These are phyloP conservation scores for Hydrozoanthus gracilis DNA, from an alignment of 92 coral and sea anemone genomes.

Conservation along the genomic window DNA sequence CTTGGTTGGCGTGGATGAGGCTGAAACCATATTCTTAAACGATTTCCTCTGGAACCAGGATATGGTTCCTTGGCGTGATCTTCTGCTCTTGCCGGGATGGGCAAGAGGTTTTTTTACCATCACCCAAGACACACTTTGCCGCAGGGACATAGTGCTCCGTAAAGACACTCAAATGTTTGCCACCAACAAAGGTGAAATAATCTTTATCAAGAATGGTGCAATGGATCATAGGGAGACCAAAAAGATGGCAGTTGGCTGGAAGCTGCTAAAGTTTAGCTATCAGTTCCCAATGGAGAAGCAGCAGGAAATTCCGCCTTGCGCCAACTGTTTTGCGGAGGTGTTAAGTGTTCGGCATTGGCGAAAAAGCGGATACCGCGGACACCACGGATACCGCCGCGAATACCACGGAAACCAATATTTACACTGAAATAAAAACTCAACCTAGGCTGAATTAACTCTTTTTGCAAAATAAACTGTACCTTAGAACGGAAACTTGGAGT, in stretches of 20 bases:
- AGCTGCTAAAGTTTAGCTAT: slow-evolving; percentile 2
- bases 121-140: slow-evolving; percentile 71
- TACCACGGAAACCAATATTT: too few relatives aligned
- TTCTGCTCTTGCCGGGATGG: slow-evolving; percentile 67
- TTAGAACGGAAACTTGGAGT: too few relatives aligned
- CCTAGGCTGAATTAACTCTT: too few relatives aligned
- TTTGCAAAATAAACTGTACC: too few relatives aligned
- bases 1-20: slow-evolving; percentile 66
- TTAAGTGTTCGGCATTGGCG: too few relatives aligned
- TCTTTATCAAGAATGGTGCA: slow-evolving; percentile 44
- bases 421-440: too few relatives aligned
- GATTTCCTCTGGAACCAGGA: slow-evolving; percentile 60
- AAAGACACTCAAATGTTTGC: slow-evolving; percentile 68
- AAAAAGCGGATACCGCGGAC: too few relatives aligned
- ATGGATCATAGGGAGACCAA: slow-evolving; percentile 59
- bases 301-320: slow-evolving; percentile 26
- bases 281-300: slow-evolving; percentile 41
- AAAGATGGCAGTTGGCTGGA: slow-evolving; percentile 60
- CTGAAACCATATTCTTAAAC: slow-evolving; percentile 58
- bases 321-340: slow-evolving; percentile 39
- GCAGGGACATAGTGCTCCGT: slow-evolving; percentile 53
- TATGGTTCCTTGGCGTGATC: slow-evolving; percentile 69
- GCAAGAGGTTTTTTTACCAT: slow-evolving; percentile 67
- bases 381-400: too few relatives aligned
- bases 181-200: slow-evolving; percentile 53